phyloP scores from a whole-genome alignment of 2,888 invertebrate genomes.

The Thecocarcelia acutangulata region DNA sequence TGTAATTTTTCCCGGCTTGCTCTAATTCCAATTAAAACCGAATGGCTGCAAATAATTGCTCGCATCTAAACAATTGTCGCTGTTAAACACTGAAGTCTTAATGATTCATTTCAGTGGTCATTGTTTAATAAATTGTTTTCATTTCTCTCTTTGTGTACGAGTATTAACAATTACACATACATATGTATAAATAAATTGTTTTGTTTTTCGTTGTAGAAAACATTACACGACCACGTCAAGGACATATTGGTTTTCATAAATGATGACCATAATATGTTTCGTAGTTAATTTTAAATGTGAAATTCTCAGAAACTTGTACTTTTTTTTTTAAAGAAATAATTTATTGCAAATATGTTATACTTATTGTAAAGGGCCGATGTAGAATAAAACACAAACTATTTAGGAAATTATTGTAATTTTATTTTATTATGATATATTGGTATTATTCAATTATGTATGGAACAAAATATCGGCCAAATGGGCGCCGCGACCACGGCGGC shows the following conservation, averaged over 20 bases:
- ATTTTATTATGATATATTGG: no score
- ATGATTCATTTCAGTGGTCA: slow-evolving; percentile 13
- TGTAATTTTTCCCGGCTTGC: not conserved
- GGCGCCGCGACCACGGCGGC: no score
- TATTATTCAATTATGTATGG: no score
- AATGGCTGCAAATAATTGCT: slow-evolving; percentile 57
- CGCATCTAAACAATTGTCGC: slow-evolving; percentile 47
- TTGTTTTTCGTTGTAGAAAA: not conserved
- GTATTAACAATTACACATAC: not conserved
- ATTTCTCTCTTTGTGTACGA: slow-evolving; percentile 1
- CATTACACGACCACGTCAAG: slow-evolving; percentile 33
- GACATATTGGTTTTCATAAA: not conserved
- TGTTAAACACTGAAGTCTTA: slow-evolving; percentile 1
- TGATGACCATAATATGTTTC: not conserved
- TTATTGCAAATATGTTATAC: no score
- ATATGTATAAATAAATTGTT: not conserved
- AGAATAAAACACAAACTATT: no score
- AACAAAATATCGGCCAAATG: no score
- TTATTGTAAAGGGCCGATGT: no score
- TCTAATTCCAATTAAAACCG: not conserved
- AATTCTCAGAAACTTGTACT: not conserved
- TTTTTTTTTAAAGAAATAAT: no score
- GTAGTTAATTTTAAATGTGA: not conserved
- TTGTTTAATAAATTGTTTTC: slow-evolving; percentile 10
- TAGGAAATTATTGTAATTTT: no score